These are phyloP conservation scores for Geotrypetes seraphini DNA, from an alignment of 2,797 vertebrate genomes.

Conservation along the genomic window DNA sequence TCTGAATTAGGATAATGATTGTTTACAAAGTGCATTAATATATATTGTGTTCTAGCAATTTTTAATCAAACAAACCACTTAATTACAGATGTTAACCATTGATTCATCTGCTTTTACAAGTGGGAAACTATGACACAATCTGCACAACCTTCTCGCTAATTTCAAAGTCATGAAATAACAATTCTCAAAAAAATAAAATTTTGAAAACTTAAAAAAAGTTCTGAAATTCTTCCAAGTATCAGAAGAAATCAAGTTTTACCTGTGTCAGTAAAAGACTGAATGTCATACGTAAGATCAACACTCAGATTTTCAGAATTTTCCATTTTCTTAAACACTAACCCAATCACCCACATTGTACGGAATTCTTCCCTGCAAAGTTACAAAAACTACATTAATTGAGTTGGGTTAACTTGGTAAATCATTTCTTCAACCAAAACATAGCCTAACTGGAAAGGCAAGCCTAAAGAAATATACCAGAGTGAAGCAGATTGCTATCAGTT, in stretches of 20 bases:
- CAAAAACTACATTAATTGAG: background rate
- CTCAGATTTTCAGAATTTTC: constrained; percentile 74
- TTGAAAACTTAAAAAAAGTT: background rate
- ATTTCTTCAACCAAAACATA: rapidly evolving
- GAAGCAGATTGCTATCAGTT: too few species aligned
- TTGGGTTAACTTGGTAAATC: background rate
- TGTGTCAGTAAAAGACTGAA: constrained; percentile 77
- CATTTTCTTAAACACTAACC: constrained; percentile 77
- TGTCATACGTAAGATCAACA: constrained; percentile 72
- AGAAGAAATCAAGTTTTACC: constrained; percentile 42
- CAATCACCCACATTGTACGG: constrained; percentile 83
- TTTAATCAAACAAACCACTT: too few species aligned
- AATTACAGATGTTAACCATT: too few species aligned
- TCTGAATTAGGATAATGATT: too few species aligned
- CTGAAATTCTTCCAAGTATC: background rate
- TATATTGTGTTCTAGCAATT: too few species aligned
- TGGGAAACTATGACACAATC: too few species aligned
- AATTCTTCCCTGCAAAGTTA: constrained; percentile 63
- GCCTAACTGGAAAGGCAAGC: too few species aligned
- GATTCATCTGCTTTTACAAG: too few species aligned
- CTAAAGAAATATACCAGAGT: too few species aligned
- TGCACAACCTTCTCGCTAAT: too few species aligned
- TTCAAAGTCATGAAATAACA: too few species aligned
- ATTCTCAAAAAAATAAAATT: background rate
- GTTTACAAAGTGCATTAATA: too few species aligned